These are phyloP conservation scores for Pelobates cultripes DNA, from an alignment of 2,797 vertebrate species.

Conservation along the genomic window DNA sequence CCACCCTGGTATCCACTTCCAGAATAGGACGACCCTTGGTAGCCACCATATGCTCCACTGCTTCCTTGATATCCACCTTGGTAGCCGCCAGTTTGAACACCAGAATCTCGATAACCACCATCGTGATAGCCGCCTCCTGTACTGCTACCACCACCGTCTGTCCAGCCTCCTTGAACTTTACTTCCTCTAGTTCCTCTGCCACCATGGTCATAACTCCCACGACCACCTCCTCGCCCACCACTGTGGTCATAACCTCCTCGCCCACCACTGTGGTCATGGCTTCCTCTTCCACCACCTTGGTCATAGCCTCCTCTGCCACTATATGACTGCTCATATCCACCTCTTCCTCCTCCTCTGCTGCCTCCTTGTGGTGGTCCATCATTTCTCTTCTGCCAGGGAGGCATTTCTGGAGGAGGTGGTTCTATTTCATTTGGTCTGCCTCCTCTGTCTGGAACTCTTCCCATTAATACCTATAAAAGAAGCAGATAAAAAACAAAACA, in stretches of 20 bases:
- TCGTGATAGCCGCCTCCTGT: slow-evolving; percentile 80
- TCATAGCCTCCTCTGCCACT: slow-evolving; percentile 74
- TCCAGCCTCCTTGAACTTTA: slow-evolving; percentile 80
- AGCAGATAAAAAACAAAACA: slow-evolving; percentile 14
- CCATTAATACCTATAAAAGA: slow-evolving; percentile 88
- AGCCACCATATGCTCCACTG: slow-evolving; percentile 78
- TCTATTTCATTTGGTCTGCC: slow-evolving; percentile 96
- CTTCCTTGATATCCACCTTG: slow-evolving; percentile 67
- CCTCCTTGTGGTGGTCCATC: slow-evolving; percentile 83
- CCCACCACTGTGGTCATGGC: slow-evolving; percentile 78
- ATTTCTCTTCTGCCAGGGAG: slow-evolving; percentile 95
- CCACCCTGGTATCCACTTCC: slow-evolving; percentile 80
- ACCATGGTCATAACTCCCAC: too few species aligned
- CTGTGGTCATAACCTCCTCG: slow-evolving; percentile 75
- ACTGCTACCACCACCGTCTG: slow-evolving; percentile 74
- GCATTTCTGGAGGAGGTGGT: slow-evolving; percentile 96
- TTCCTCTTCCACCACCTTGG: slow-evolving; percentile 65
- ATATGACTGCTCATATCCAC: slow-evolving; percentile 79
- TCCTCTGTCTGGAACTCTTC: slow-evolving; percentile 94
- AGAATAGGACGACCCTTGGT: slow-evolving; percentile 78
- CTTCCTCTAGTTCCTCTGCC: slow-evolving; percentile 78
- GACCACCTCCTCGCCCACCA: slow-evolving; percentile 66
- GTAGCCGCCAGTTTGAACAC: slow-evolving; percentile 61
- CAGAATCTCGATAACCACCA: slow-evolving; percentile 77
- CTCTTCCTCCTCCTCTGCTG: slow-evolving; percentile 75